These are phyloP conservation scores for Hycleus phaleratus DNA, from an alignment of 1,140 invertebrate genomes.

Conservation along the genomic window DNA sequence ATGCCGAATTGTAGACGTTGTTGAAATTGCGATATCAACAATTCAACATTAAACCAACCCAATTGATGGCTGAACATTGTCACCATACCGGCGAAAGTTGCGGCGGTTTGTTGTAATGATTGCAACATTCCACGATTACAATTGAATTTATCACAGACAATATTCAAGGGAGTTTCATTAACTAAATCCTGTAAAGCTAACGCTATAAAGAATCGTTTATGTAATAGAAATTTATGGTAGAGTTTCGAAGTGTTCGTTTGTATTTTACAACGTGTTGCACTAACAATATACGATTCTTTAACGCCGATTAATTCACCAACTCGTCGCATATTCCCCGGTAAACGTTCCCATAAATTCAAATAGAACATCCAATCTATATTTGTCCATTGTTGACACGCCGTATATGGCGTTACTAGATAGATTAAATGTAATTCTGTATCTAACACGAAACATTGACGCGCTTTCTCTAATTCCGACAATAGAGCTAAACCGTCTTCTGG, in stretches of 20 bases:
- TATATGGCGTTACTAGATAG: conserved; percentile 86
- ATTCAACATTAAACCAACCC: conserved; percentile 87
- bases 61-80: conserved; percentile 59
- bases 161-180: conserved; percentile 74
- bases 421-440: conserved; percentile 93
- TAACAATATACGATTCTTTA: conserved; percentile 79
- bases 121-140: conserved; percentile 84
- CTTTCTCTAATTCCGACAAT: conserved; percentile 85
- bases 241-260: conserved; percentile 24
- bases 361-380: conserved; percentile 85
- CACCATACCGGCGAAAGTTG: conserved; percentile 84
- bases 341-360: conserved; percentile 73
- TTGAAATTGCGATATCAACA: conserved; percentile 88
- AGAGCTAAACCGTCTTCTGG: conserved; percentile 84
- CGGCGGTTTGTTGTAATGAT: conserved; percentile 87
- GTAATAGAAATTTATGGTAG: conserved; percentile 38
- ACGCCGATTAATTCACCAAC: conserved; percentile 90
- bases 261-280: conserved; percentile 59
- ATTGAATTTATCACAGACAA: conserved; percentile 75
- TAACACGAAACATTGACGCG: conserved; percentile 81
- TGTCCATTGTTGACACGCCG: conserved; percentile 66
- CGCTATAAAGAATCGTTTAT: conserved; percentile 81
- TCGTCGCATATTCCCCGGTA: conserved; percentile 69
- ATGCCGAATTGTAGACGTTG: conserved; percentile 90
- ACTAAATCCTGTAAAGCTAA: conserved; percentile 89